Evolutionary conservation across 53 echinoderm and acorn worm species (phyloP).

Genomic region (Temnopleurus reevesii): DNA sequence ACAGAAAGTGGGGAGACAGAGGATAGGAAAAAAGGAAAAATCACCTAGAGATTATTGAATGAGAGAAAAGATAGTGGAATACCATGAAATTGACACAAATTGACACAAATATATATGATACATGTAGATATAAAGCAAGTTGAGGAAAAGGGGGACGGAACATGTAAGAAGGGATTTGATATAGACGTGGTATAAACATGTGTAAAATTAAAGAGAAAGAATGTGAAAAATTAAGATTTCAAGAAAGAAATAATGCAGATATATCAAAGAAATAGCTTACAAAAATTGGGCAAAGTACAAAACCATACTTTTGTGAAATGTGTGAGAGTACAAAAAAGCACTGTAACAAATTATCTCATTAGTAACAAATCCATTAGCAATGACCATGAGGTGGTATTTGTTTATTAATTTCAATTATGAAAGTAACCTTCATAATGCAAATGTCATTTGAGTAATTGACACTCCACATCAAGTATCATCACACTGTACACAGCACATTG

Average conservation of each 20-base stretch:
- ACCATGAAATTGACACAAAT: too few species aligned
- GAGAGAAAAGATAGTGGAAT: too few species aligned
- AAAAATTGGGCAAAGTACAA: not conserved
- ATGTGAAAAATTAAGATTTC: too few species aligned
- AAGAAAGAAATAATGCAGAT: not conserved
- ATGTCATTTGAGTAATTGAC: not conserved
- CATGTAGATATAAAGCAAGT: not conserved
- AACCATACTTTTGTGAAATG: not conserved
- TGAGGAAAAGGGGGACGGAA: not conserved
- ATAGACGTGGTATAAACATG: too few species aligned
- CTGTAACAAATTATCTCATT: not conserved
- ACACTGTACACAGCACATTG: not conserved
- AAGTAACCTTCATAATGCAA: not conserved
- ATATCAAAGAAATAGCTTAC: not conserved
- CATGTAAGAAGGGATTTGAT: too few species aligned
- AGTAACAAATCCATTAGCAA: not conserved
- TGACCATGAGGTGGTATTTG: not conserved
- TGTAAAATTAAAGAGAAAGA: too few species aligned
- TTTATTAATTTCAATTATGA: not conserved
- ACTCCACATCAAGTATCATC: not conserved
- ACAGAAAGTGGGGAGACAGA: not conserved
- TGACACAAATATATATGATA: not conserved
- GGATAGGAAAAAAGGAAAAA: not conserved
- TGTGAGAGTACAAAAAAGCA: not conserved
- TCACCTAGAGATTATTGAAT: too few species aligned